Evolutionary conservation across 2,113 vertebrate species (phyloP).

Genomic region (Ictidomys tridecemlineatus): DNA sequence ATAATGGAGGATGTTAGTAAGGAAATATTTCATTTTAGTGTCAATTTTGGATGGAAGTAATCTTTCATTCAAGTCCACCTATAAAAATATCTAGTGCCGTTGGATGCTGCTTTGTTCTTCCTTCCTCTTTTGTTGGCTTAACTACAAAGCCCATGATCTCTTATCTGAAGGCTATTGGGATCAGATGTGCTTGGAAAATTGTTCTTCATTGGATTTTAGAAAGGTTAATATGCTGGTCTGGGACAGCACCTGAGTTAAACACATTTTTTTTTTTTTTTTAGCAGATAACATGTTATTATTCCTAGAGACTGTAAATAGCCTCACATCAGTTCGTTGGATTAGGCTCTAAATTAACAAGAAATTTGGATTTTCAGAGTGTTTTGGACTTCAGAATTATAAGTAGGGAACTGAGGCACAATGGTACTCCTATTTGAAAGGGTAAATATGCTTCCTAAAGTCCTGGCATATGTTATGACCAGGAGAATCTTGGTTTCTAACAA

Average conservation of each 20-base stretch:
- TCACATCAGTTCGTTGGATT: neutral
- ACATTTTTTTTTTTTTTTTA: constrained; percentile 5
- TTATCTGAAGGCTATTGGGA: neutral
- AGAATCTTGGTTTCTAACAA: neutral
- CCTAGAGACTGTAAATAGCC: neutral
- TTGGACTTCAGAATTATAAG: neutral
- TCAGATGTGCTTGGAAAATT: neutral
- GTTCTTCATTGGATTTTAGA: constrained; percentile 7
- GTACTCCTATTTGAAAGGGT: neutral
- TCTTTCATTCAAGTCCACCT: constrained; percentile 31
- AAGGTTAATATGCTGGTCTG: neutral
- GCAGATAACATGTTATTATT: constrained; percentile 35
- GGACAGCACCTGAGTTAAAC: neutral
- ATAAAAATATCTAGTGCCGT: neutral
- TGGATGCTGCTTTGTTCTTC: neutral
- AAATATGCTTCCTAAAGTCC: neutral
- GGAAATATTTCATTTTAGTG: neutral
- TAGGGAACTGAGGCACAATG: neutral
- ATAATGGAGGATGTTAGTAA: neutral
- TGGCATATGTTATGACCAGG: neutral
- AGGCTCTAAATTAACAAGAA: neutral
- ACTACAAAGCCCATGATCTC: neutral
- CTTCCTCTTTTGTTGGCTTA: constrained; percentile 27
- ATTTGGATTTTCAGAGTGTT: neutral
- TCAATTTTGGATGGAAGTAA: neutral